Base-by-base conservation (phyloP, 2,113 vertebrate species). In the Cinclus cinclus region DNA sequence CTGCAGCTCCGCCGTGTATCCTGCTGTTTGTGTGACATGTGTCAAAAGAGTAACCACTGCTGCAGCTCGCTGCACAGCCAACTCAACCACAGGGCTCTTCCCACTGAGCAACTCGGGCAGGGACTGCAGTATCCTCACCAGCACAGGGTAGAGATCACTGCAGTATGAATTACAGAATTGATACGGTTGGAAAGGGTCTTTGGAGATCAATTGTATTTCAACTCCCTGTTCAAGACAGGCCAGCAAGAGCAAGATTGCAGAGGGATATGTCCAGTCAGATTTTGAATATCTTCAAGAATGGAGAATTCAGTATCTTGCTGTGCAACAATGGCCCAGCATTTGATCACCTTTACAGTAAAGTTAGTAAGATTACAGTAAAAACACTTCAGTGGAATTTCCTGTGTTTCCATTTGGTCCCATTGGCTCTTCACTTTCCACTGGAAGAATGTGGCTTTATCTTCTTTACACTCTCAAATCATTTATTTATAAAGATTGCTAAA, bases 61-160 rank as follows among this genome's bases (percentile, higher is more conserved):
- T 2, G 98, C 90, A 14, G 98, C 96, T 89, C 98, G 97, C 77
- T 99, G 98, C 64, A 98, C 90, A 91, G 95, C 95, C 69, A 98
- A 82, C 27, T 96, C 94, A 28, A 46, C 41, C 52, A 94, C 46
- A 6, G 89, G 87, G 41, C 95, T 97, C 27, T 94, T 96, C 18
- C 81, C 67, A 12, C 37, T 39, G 33, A 98, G 95, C 41, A 96
- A 50, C 7, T 92, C 83, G 0, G 98, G 98, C 24, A 98, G 86
- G 2, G 97, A 97, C 97, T 99, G 99, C 62, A 99, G 86, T 19
- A 97, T 96, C 96, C 77, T 98, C 92, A 99, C 96, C 92, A 99
- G 97, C 84, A 99, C 97, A 46, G 99, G 98, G 92, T 99, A 99
- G 31, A 99, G 97, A 84, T 99, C 99, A 95, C 99, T 99, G 90